Conservation (phyloP, 2,113 vertebrate species). For the Engystomops pustulosus region DNA sequence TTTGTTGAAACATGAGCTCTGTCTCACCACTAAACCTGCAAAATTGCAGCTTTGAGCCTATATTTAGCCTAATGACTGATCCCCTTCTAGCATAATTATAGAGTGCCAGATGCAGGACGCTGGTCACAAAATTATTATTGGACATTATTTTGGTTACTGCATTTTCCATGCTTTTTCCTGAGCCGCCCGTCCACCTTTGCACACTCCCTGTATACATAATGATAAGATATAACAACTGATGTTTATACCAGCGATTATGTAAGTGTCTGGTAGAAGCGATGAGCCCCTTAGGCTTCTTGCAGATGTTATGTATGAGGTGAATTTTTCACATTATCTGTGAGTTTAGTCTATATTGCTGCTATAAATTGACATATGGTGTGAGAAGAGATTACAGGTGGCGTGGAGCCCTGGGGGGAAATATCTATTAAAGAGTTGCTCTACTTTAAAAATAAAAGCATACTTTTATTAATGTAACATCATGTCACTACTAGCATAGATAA, state of each 20-base stretch:
- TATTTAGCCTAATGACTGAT: neutral
- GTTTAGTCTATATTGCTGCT: constrained; percentile 12
- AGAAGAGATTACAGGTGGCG: neutral
- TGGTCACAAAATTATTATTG: neutral
- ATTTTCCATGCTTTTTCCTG: neutral
- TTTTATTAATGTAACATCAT: neutral
- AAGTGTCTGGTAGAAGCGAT: neutral
- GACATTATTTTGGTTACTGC: neutral
- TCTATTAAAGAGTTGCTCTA: neutral
- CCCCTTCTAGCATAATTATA: neutral
- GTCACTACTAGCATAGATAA: neutral
- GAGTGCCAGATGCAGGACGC: neutral
- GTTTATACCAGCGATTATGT: neutral
- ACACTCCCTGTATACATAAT: neutral
- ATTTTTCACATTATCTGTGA: constrained; percentile 11
- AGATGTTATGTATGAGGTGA: neutral
- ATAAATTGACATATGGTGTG: constrained; percentile 15
- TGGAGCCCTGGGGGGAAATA: neutral
- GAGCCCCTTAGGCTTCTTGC: neutral
- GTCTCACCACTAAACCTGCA: neutral
- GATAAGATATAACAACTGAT: neutral
- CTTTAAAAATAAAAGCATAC: neutral
- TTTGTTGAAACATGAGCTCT: neutral
- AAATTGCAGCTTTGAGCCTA: neutral
- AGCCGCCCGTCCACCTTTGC: neutral